phyloP scores from a whole-genome alignment of 2,113 vertebrate species.

The Saccopteryx bilineata region DNA sequence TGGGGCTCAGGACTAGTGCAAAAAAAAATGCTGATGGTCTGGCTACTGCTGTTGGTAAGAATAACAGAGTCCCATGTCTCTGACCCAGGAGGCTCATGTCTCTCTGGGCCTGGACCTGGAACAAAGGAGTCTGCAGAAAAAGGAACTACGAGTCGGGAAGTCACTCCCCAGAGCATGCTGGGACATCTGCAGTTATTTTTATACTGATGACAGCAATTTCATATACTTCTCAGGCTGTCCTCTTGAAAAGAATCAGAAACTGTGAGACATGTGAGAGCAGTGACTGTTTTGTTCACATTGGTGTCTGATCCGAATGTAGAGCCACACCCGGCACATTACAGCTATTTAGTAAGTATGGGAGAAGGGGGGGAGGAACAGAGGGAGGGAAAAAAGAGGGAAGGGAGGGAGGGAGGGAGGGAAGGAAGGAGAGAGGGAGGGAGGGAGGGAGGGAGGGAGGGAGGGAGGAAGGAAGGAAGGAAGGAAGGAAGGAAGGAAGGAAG shows the following conservation, averaged over 20 bases:
- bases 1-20: background rate
- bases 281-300: background rate
- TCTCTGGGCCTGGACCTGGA: background rate
- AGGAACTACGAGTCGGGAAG: background rate
- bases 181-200: background rate
- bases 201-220: background rate
- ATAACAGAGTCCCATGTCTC: background rate
- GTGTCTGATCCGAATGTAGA: background rate
- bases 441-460: rapidly evolving
- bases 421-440: too few relatives aligned
- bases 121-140: background rate
- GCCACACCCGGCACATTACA: background rate
- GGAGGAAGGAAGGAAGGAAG: background rate
- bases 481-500: background rate
- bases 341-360: background rate
- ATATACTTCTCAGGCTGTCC: background rate
- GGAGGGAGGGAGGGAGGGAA: too few relatives aligned
- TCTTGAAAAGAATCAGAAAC: background rate
- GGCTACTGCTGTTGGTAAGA: background rate
- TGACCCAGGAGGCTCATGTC: background rate
- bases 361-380: too few relatives aligned
- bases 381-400: too few relatives aligned
- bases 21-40: background rate
- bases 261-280: background rate
- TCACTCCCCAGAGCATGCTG: background rate